These are phyloP conservation scores for Speoplatyrhinus poulsoni DNA, from an alignment of 2,113 vertebrate genomes.

Conservation along the genomic window DNA sequence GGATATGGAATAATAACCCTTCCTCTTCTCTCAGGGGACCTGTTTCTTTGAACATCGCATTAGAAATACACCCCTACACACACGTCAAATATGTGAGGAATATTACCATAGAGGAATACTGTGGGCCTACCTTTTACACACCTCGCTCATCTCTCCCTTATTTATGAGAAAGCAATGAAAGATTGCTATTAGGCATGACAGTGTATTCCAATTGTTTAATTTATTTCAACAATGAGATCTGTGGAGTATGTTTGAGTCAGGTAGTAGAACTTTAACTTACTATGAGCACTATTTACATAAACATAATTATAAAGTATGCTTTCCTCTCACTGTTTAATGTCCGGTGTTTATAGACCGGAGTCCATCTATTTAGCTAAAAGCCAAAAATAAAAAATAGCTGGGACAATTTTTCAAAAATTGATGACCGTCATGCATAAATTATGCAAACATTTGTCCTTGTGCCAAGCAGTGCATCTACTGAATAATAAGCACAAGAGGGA, in stretches of 20 bases:
- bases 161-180: no score
- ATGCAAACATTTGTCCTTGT: constrained; percentile 82
- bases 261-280: constrained; percentile 34
- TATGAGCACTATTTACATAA: constrained; percentile 69
- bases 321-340: constrained; percentile 51
- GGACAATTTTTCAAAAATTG: constrained; percentile 77
- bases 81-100: constrained; percentile 64
- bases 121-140: constrained; percentile 24
- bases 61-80: neutral
- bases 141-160: constrained; percentile 34
- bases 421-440: constrained; percentile 84
- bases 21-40: constrained; percentile 45
- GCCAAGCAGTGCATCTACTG: constrained; percentile 76
- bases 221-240: neutral
- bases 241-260: constrained; percentile 29
- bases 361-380: constrained; percentile 77
- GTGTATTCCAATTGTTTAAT: no score
- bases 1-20: constrained; percentile 34
- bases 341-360: constrained; percentile 31
- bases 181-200: no score
- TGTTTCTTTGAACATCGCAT: constrained; percentile 48
- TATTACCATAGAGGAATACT: constrained; percentile 36
- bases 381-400: constrained; percentile 60
- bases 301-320: constrained; percentile 75
- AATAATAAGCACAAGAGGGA: constrained; percentile 76